These are phyloP conservation scores for Drosophila vallismaia DNA, from an alignment of 2,888 invertebrate genomes.

Conservation along the genomic window DNA sequence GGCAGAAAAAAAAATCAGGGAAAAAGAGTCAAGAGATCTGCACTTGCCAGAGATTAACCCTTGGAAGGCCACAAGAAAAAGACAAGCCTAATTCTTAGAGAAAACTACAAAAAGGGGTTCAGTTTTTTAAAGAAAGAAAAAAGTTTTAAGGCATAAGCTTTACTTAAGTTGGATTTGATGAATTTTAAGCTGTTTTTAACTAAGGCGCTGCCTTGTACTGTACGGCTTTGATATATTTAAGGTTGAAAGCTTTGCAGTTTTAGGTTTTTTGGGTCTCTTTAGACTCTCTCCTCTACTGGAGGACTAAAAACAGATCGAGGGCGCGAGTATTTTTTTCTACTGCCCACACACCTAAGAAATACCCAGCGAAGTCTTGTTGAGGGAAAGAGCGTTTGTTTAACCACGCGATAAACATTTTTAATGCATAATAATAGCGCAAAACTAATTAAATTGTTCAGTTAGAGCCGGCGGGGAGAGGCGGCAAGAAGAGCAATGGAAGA, in stretches of 20 bases:
- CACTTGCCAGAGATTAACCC: constrained; percentile 41
- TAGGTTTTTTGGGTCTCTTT: no score
- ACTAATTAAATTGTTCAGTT: constrained; percentile 50
- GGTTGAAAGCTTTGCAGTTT: no score
- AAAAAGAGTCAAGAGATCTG: constrained; percentile 1
- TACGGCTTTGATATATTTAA: no score
- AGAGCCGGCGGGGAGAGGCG: constrained; percentile 13
- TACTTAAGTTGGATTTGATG: no score
- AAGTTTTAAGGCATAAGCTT: no score
- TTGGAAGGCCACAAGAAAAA: background rate
- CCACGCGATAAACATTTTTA: constrained; percentile 59
- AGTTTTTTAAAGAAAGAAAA: background rate
- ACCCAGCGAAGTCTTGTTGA: constrained; percentile 39
- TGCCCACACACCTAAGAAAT: constrained; percentile 32
- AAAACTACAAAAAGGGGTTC: background rate
- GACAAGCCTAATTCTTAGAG: no score
- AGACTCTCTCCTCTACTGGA: constrained; percentile 12
- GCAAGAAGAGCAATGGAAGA: constrained; percentile 13
- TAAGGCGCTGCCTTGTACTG: no score
- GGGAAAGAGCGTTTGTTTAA: constrained; percentile 49
- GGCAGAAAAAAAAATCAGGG: background rate
- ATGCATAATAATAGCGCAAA: constrained; percentile 54
- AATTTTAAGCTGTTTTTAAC: background rate
- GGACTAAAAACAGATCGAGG: constrained; percentile 25
- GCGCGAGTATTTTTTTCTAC: background rate